Base-by-base conservation (phyloP, 35 echinoderm and acorn worm species). In the Eucidaris tribuloides region DNA sequence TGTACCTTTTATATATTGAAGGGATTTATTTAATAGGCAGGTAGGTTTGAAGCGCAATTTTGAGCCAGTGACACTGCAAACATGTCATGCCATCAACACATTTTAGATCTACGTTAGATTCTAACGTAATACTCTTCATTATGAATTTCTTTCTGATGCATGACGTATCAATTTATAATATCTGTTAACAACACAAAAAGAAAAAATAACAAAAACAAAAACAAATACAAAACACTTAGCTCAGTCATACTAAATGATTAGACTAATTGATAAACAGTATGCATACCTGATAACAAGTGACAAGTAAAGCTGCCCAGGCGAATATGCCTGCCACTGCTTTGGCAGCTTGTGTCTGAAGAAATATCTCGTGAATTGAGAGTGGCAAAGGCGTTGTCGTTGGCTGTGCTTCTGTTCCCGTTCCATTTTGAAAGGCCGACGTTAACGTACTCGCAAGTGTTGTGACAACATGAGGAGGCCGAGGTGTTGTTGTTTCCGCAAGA, bases 221-320 rank as follows among this genome's bases (percentile, higher is more conserved):
- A 55, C 13, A 55, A 55, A 55, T 13, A 14, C 13, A 55, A 55
- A 55, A 55, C 50, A 55, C 13, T 55, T 14, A 55, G n/a, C 50
- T 55, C n/a, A 55, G 13, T 55, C n/a, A 14, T n/a, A 13, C 50
- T 55, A n/a, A 14, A 14, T 3, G 3, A 4, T 3, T 27, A 3
- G 58, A 4, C 3, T 62, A 28, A 28, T 39, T 9, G 35, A 20
- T 34, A 14, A 3, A 0, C 18, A 30, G 18, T 3, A 18, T 42
- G 20, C 17, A 42, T 71, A 84, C 82, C 82, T 84, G 82, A 23
- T 84, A 65, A 34, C 82, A 84, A 57, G 82, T 84, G 13, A 84
- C 42, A 84, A 84, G 31, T 25, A 84, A 68, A 15, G 82, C 60
- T 46, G 82, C 82, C 61, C 60, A 84, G 39, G 82, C 82, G 48